Evolutionary conservation across 2,113 vertebrate species (phyloP).

Genomic region (Catharus bicknelli): DNA sequence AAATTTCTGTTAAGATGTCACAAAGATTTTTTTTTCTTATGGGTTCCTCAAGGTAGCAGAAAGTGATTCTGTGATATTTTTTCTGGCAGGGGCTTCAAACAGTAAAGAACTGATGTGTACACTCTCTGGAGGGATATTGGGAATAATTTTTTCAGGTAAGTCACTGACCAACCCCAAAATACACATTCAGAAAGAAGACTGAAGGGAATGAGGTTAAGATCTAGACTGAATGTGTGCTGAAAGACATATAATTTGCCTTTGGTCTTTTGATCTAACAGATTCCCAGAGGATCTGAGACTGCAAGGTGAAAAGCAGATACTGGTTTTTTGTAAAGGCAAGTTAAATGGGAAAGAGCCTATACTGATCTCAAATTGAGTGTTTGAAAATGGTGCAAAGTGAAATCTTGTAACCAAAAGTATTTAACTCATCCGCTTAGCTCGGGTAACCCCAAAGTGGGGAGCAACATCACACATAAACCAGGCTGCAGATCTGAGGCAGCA

Average conservation of each 20-base stretch:
- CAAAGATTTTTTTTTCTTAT: neutral
- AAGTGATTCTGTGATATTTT: neutral
- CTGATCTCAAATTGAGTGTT: neutral
- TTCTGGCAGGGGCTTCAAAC: neutral
- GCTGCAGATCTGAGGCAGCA: neutral
- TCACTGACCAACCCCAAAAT: neutral
- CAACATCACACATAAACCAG: neutral
- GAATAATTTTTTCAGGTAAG: neutral
- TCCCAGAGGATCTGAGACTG: neutral
- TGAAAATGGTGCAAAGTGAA: neutral
- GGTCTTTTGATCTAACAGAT: neutral
- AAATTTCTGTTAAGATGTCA: neutral
- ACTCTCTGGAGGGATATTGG: neutral
- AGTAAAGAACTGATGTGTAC: neutral
- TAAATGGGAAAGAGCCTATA: neutral
- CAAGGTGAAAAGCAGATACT: neutral
- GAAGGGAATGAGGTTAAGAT: neutral
- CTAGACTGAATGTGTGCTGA: neutral
- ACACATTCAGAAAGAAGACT: neutral
- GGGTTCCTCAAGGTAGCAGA: neutral
- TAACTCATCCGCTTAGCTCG: neutral
- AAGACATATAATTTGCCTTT: neutral
- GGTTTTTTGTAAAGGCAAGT: neutral
- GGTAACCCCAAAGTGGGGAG: neutral
- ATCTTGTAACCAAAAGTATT: neutral